Conservation (phyloP, 2,797 vertebrate species). For the Gymnothorax javanicus region DNA sequence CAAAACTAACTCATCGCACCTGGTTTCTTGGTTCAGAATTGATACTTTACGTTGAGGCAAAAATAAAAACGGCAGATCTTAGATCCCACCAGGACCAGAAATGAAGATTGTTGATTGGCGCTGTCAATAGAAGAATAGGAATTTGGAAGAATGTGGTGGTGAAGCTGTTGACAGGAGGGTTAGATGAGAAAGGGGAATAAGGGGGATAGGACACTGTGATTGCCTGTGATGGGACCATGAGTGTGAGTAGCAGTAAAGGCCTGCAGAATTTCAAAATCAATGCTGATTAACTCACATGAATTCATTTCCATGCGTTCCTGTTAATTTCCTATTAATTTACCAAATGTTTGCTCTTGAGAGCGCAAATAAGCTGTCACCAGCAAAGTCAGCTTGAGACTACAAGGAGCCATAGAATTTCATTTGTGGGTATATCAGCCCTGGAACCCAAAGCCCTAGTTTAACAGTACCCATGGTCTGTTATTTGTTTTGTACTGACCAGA, state of each 20-base stretch:
- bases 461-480: too few relatives aligned
- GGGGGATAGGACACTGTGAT: slow-evolving; percentile 15
- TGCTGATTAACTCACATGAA: background rate
- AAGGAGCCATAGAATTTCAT: background rate
- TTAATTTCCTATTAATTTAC: background rate
- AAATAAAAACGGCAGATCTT: too few relatives aligned
- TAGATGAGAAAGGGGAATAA: background rate
- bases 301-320: background rate
- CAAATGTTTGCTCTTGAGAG: background rate
- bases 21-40: too few relatives aligned
- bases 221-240: slow-evolving; percentile 23
- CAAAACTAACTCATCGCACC: too few relatives aligned
- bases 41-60: too few relatives aligned
- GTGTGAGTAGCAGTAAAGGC: slow-evolving; percentile 42
- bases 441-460: background rate
- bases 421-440: background rate
- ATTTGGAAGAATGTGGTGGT: background rate
- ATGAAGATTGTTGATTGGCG: background rate
- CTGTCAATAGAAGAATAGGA: slow-evolving; percentile 16
- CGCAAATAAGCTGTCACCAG: background rate
- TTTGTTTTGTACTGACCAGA: too few relatives aligned
- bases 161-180: background rate
- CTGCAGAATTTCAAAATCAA: background rate
- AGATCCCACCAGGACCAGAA: too few relatives aligned
- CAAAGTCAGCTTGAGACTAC: background rate